Evolutionary conservation across 92 coral and sea anemone species (phyloP).

Genomic region (Umimayanthus chanpuru): DNA sequence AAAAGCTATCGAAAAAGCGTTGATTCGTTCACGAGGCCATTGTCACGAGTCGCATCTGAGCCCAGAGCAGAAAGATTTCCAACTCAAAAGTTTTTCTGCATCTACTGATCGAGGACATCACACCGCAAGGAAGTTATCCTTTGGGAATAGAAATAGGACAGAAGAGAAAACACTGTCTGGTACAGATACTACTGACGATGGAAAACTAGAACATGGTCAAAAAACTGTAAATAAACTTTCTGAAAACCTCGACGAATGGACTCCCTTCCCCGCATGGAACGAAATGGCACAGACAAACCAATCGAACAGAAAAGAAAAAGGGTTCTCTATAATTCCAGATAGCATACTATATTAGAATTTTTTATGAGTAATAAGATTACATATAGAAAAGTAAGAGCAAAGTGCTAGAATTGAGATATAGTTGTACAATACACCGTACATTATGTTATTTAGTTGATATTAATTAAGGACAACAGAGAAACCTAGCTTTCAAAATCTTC

Average conservation of each 20-base stretch:
- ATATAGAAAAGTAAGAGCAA: neutral
- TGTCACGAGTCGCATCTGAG: neutral
- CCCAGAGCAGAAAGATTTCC: slow-evolving; percentile 13
- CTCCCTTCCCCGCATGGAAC: slow-evolving; percentile 66
- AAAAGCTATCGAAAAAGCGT: slow-evolving; percentile 75
- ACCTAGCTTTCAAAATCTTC: neutral
- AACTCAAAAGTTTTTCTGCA: neutral
- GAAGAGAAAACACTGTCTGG: slow-evolving; percentile 28
- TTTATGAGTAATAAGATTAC: neutral
- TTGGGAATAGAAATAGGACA: neutral
- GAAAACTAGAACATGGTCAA: neutral
- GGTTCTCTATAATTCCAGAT: slow-evolving; percentile 64
- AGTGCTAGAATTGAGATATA: too few relatives aligned
- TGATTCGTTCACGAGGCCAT: slow-evolving; percentile 42
- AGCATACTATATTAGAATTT: slow-evolving; percentile 72
- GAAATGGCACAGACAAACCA: slow-evolving; percentile 34
- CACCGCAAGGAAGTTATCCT: neutral
- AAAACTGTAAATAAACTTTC: slow-evolving; percentile 72
- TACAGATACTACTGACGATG: neutral
- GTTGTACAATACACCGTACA: neutral
- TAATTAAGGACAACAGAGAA: neutral
- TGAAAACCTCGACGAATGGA: slow-evolving; percentile 63
- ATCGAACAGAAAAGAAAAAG: slow-evolving; percentile 31
- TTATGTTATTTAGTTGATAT: neutral
- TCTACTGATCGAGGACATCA: neutral